Evolutionary conservation across 2,888 invertebrate genomes (phyloP).

Genomic region (Zhuqinia jingwanae): DNA sequence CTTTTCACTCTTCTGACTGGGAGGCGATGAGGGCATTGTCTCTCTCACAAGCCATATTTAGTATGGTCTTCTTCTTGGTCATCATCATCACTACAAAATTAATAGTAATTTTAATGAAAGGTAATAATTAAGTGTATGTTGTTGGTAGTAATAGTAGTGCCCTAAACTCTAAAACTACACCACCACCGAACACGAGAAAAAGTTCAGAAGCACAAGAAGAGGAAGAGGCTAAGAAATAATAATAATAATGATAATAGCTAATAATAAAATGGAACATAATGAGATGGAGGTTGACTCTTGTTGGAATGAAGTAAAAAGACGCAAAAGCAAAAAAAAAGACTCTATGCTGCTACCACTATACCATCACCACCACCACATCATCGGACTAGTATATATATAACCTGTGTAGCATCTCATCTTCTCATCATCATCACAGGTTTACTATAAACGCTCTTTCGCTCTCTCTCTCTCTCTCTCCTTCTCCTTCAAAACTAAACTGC

Average conservation of each 20-base stretch:
- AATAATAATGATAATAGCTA: constrained; percentile 73
- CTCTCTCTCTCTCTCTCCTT: constrained; percentile 34
- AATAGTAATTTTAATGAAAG: constrained; percentile 56
- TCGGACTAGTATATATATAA: too few relatives aligned
- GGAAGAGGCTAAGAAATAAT: constrained; percentile 44
- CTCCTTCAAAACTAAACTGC: constrained; percentile 35
- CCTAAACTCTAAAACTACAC: not conserved
- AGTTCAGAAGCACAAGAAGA: constrained; percentile 20
- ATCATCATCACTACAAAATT: constrained; percentile 26
- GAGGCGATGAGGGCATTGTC: too few relatives aligned
- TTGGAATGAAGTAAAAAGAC: constrained; percentile 56
- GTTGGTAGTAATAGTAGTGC: constrained; percentile 34
- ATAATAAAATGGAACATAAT: constrained; percentile 74
- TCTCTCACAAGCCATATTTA: not conserved
- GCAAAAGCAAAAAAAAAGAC: constrained; percentile 1
- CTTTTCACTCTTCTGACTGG: too few relatives aligned
- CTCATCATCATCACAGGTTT: constrained; percentile 32
- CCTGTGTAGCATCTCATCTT: not conserved
- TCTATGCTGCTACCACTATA: not conserved
- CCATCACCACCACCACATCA: not conserved
- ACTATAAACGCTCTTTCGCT: not conserved
- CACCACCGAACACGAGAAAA: not conserved
- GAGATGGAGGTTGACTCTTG: constrained; percentile 71
- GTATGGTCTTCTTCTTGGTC: constrained; percentile 4
- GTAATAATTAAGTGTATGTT: constrained; percentile 62